Percentiles rank a stretch among this genome's conserved stretches.
These are phyloP conservation scores for Apteryx owenii DNA, from an alignment of 2,113 vertebrate species.

Conservation along the genomic window DNA sequence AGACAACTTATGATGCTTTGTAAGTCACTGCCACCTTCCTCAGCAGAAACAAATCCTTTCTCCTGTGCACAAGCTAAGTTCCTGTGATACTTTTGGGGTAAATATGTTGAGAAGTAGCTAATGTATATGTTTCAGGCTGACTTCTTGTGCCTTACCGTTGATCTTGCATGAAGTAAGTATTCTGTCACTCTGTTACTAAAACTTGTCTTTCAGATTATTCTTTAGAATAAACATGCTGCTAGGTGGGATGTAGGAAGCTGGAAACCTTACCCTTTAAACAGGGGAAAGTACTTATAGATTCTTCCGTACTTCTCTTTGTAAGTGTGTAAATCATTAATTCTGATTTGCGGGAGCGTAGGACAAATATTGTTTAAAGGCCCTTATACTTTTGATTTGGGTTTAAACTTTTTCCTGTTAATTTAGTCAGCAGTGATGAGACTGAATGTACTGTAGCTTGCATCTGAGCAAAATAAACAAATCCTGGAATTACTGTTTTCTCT, in stretches of 20 bases:
- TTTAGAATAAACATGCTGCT: neutral
- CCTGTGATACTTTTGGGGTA: neutral
- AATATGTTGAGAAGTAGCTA: neutral
- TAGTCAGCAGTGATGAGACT: neutral
- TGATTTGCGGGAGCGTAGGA: neutral
- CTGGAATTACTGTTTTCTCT: neutral
- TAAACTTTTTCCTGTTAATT: neutral
- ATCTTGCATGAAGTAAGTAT: neutral
- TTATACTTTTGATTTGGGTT: neutral
- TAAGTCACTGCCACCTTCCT: neutral
- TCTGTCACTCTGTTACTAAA: neutral
- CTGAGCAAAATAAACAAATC: neutral
- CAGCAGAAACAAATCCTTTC: neutral
- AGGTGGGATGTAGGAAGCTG: neutral
- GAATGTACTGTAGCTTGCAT: slow-evolving; percentile 11
- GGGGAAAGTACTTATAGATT: neutral
- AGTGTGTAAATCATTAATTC: neutral
- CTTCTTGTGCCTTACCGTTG: neutral
- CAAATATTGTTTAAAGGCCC: neutral
- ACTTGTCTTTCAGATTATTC: neutral
- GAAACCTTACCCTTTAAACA: fast-evolving
- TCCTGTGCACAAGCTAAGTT: neutral
- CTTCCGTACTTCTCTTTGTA: neutral
- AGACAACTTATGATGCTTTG: fast-evolving
- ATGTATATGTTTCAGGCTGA: neutral